Conservation (phyloP, 2,113 vertebrate species). For the Rafetus swinhoei region DNA sequence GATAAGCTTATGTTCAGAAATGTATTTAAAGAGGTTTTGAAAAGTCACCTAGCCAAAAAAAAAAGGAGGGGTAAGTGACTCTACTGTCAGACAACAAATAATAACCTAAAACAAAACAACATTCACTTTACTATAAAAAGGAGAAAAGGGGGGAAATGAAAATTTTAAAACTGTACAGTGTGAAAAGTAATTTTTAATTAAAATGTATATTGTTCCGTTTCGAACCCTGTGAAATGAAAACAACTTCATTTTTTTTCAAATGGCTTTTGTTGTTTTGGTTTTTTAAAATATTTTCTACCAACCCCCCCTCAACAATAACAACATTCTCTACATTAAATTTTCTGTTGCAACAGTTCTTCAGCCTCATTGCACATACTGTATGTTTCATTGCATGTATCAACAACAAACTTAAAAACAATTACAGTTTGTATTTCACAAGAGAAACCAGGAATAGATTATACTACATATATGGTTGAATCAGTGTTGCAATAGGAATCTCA, state of each 20-base stretch:
- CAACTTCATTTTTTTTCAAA: neutral
- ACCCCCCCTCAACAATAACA: accelerated
- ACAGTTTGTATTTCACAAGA: neutral
- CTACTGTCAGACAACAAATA: neutral
- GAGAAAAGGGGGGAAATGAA: neutral
- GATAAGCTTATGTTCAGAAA: neutral
- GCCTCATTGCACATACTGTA: neutral
- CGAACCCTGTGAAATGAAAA: accelerated
- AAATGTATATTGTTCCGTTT: neutral
- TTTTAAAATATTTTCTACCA: neutral
- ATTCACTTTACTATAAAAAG: neutral
- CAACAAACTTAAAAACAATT: neutral
- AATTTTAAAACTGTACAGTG: neutral
- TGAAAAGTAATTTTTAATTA: too few species aligned
- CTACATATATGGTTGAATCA: neutral
- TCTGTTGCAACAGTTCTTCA: accelerated
- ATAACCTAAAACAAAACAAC: neutral
- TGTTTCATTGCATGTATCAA: neutral
- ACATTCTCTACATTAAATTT: neutral
- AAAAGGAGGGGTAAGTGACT: neutral
- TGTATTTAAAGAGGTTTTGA: neutral
- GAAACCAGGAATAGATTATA: neutral
- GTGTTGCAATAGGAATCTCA: accelerated
- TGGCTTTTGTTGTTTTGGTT: neutral
- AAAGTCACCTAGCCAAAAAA: neutral